Evolutionary conservation across 53 echinoderm and acorn worm species (phyloP).

Genomic region (Pentamera pediparva): DNA sequence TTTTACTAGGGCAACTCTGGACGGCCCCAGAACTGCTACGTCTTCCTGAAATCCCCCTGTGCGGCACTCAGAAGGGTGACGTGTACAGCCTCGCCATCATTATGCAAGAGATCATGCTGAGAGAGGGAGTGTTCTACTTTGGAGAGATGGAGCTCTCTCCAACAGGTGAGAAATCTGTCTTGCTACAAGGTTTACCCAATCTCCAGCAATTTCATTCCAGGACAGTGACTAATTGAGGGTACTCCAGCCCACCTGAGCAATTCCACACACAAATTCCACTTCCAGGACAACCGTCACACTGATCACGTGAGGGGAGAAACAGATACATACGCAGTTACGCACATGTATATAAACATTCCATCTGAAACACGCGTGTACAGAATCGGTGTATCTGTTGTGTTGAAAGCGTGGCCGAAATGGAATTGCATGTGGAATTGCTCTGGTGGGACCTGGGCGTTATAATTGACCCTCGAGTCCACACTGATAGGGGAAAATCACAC

Average conservation of each 20-base stretch:
- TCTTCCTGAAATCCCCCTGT: conserved; percentile 69
- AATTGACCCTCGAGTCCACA: too few relatives aligned
- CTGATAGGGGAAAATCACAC: too few relatives aligned
- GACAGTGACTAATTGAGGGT: neutral
- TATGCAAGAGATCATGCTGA: conserved; percentile 85
- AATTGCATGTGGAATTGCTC: too few relatives aligned
- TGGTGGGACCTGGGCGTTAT: too few relatives aligned
- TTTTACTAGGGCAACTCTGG: conserved; percentile 79
- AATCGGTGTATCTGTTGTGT: too few relatives aligned
- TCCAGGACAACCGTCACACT: too few relatives aligned
- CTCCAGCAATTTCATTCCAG: neutral
- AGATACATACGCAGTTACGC: too few relatives aligned
- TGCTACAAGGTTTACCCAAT: neutral
- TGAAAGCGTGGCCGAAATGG: too few relatives aligned
- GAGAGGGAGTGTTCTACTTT: conserved; percentile 89
- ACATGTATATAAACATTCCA: too few relatives aligned
- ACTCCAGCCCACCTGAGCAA: neutral
- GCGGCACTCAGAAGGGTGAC: conserved; percentile 89
- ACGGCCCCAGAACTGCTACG: conserved; percentile 88
- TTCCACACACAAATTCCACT: neutral
- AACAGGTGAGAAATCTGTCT: conserved; percentile 55
- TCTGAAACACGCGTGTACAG: too few relatives aligned
- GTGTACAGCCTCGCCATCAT: conserved; percentile 91
- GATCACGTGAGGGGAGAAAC: too few relatives aligned
- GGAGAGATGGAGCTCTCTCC: conserved; percentile 82